Percentiles rank a stretch among this genome's conserved stretches.
These are phyloP conservation scores for Mohoua ochrocephala DNA, from an alignment of 2,113 vertebrate species.

Conservation along the genomic window DNA sequence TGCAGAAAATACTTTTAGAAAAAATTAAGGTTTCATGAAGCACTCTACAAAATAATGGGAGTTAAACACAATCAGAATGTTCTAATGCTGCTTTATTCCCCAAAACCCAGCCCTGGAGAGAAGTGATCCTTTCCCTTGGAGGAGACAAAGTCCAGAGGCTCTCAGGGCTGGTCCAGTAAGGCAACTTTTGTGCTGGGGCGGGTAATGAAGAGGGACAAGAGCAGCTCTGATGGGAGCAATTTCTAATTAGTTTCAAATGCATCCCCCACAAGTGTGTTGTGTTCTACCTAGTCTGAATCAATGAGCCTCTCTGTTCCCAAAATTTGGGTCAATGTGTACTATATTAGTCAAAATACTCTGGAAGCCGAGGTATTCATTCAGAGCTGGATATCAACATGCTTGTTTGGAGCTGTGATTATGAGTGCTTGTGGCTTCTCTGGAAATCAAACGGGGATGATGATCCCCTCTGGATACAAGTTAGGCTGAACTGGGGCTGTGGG, in stretches of 20 bases:
- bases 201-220: not conserved
- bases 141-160: not conserved
- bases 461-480: not conserved
- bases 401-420: not conserved
- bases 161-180: not conserved
- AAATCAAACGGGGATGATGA: not conserved
- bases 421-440: not conserved
- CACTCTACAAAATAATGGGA: not conserved
- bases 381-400: not conserved
- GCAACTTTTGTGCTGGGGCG: not conserved
- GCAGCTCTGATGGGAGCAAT: not conserved
- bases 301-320: not conserved
- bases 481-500: not conserved
- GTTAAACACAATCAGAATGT: not conserved
- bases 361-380: not conserved
- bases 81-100: not conserved
- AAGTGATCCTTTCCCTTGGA: not conserved
- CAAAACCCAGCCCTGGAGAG: not conserved
- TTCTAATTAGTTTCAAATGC: not conserved
- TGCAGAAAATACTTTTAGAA: not conserved
- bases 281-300: not conserved
- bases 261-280: not conserved
- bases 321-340: not conserved
- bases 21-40: not conserved
- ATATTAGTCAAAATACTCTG: not conserved